Conservation (phyloP, 1,140 invertebrate genomes). For the Manduca sexta region DNA sequence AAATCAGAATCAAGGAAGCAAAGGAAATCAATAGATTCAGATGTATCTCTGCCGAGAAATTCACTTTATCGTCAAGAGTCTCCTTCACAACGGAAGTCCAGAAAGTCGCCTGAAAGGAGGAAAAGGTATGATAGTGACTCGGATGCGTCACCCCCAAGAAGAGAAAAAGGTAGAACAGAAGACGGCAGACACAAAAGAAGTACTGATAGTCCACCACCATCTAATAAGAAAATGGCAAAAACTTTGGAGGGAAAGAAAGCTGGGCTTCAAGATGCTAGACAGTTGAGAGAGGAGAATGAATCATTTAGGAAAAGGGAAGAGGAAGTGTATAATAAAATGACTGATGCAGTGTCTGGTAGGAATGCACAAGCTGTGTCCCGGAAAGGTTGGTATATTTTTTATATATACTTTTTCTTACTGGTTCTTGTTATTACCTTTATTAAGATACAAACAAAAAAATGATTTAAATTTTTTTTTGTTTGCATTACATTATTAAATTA, state of each 20-base stretch:
- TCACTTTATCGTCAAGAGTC: constrained; percentile 8
- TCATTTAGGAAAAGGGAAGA: constrained; percentile 80
- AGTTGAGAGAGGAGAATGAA: constrained; percentile 82
- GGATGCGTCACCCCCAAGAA: constrained; percentile 49
- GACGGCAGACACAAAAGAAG: constrained; percentile 22
- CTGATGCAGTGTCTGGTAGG: constrained; percentile 81
- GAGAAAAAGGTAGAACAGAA: constrained; percentile 14
- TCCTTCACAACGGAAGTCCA: neutral
- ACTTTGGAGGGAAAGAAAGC: constrained; percentile 74
- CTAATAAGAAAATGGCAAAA: constrained; percentile 57
- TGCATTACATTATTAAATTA: neutral
- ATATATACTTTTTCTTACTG: no score
- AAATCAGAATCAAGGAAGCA: neutral
- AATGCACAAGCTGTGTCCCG: constrained; percentile 75
- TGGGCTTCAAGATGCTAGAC: constrained; percentile 86
- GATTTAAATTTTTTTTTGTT: no score
- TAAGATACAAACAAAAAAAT: no score
- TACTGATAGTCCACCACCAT: constrained; percentile 43
- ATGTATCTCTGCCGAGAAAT: constrained; percentile 42
- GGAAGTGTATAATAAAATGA: constrained; percentile 83
- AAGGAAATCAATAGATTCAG: constrained; percentile 24
- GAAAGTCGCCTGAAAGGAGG: constrained; percentile 9
- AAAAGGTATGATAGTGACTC: constrained; percentile 28
- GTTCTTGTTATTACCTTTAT: no score
- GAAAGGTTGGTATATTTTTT: constrained; percentile 37